Percentiles rank a stretch among this genome's conserved stretches.
Conservation (phyloP, 2,888 invertebrate species). For the Agonum fuliginosum region DNA sequence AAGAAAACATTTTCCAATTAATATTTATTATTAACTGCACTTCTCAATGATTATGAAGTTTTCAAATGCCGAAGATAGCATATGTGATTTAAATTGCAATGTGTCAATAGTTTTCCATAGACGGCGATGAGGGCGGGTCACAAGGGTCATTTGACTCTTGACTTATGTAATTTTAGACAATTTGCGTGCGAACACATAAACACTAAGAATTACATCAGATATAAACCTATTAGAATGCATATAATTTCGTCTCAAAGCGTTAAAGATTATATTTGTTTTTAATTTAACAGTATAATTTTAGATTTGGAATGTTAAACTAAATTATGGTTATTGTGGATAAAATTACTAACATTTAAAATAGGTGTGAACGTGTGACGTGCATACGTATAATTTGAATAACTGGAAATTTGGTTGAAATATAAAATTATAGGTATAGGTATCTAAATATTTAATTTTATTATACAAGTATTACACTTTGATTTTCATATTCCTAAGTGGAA, state of each 20-base stretch:
- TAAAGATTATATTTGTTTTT: constrained; percentile 2
- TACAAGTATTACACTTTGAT: too few relatives aligned
- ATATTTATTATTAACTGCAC: not conserved
- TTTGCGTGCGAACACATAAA: constrained; percentile 6
- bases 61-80: constrained; percentile 10
- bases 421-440: too few relatives aligned
- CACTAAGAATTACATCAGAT: not conserved
- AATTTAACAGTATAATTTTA: constrained; percentile 2
- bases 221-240: not conserved
- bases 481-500: too few relatives aligned
- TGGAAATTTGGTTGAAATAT: not conserved
- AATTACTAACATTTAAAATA: not conserved
- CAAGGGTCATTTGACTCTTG: constrained; percentile 2
- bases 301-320: not conserved
- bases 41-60: not conserved
- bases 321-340: not conserved
- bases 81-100: constrained; percentile 24
- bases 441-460: too few relatives aligned
- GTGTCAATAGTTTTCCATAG: constrained; percentile 15
- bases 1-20: not conserved
- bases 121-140: constrained; percentile 14
- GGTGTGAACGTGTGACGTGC: not conserved
- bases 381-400: not conserved
- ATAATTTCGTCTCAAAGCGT: not conserved
- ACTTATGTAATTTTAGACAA: constrained; percentile 3